phyloP scores from a whole-genome alignment of 2,797 vertebrate species.

The Poliocrania exsul region DNA sequence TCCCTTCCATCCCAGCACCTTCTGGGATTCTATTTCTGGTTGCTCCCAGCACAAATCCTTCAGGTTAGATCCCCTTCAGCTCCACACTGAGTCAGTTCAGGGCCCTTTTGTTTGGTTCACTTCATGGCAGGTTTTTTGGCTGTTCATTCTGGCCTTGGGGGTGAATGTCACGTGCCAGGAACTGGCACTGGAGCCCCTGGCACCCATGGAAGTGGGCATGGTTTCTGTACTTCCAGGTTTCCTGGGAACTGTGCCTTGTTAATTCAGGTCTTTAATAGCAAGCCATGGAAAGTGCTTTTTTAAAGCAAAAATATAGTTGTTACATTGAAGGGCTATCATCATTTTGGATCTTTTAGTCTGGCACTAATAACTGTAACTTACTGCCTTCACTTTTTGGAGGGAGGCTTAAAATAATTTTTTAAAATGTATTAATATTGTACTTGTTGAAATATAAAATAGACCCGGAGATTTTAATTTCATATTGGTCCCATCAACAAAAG shows the following conservation, averaged over 20 bases:
- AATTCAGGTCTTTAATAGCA: constrained; percentile 45
- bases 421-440: constrained; percentile 37
- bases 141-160: neutral
- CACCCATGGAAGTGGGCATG: constrained; percentile 12
- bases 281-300: constrained; percentile 48
- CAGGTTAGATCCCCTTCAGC: neutral
- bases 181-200: neutral
- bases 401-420: constrained; percentile 52
- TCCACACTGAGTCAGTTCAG: constrained; percentile 3
- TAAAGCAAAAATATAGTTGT: constrained; percentile 62
- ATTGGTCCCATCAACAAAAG: constrained; percentile 43
- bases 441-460: constrained; percentile 46
- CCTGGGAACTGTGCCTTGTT: constrained; percentile 58
- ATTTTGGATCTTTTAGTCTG: constrained; percentile 32
- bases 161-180: constrained; percentile 16
- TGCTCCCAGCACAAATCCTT: neutral
- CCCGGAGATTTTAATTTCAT: constrained; percentile 42
- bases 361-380: constrained; percentile 54
- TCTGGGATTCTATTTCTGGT: neutral
- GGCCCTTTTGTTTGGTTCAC: constrained; percentile 31
- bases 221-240: constrained; percentile 44
- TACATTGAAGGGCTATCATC: constrained; percentile 55
- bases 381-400: constrained; percentile 35
- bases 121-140: neutral
- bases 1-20: neutral